Evolutionary conservation across 1,140 invertebrate genomes (phyloP), one percentile per base, ranked within the genome.

Genomic region (Asobara japonica): DNA sequence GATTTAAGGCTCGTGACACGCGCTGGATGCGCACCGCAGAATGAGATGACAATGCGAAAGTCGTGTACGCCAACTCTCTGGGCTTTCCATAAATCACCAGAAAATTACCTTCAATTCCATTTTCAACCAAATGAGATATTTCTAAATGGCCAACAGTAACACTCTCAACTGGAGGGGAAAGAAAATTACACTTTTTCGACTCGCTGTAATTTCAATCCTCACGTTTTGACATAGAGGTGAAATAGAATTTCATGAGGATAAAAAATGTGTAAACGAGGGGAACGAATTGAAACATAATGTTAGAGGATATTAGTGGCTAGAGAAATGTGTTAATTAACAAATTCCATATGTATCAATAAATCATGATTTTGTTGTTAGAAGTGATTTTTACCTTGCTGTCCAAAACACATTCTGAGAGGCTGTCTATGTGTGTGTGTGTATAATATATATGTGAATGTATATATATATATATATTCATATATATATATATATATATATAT

Each of bases 1-100:
- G 66, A 73, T 73, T 64, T 25, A 45, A 27, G 30, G n/a, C n/a
- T n/a, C 33, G 20, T 29, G 66, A 64, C 60, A 65, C 66, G 61
- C 41, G 18, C 56, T 33, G 36, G 36, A 65, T 31, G 30, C 65
- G 29, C 48, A 62, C 60, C 60, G 48, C 65, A 69, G 30, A 62
- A 62, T 65, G 29, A 48, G 51, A 73, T 51, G 60, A 69, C 36
- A 30, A 41, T 38, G 36, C 36, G 25, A 67, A 51, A 65, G 31
- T 45, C 13, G 31, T 33, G 29, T 33, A 29, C 29, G 25, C 20
- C 51, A 45, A 45, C 41, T 45, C 41, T 45, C 41, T 13, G 41
- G 51, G 51, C 64, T 67, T 67, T 67, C 65, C 65, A 67, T 51
- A 62, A 62, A 62, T 62, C 60, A 62, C 60, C 25, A 31, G 25